Conservation (phyloP, 2,113 vertebrate genomes). For the Machaerirhynchus nigripectus region DNA sequence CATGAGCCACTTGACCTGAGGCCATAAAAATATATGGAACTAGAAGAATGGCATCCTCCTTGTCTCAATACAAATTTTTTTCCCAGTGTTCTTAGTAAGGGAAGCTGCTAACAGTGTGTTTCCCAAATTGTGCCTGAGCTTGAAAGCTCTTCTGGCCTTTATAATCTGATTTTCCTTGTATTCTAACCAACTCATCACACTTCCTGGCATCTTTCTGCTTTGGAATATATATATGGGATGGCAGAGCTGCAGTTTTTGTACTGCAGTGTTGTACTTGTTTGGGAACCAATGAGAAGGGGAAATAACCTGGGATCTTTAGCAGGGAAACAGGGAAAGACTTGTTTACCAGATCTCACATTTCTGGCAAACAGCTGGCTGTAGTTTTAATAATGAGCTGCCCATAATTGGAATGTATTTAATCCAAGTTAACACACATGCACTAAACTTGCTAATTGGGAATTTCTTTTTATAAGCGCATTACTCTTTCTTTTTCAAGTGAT, state of each 20-base stretch:
- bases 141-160: neutral
- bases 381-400: conserved; percentile 66
- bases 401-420: conserved; percentile 63
- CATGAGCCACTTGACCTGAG: neutral
- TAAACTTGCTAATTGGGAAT: conserved; percentile 66
- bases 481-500: conserved; percentile 46
- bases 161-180: neutral
- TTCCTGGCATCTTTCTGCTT: neutral
- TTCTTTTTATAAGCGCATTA: conserved; percentile 62
- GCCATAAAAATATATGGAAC: neutral
- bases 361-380: conserved; percentile 60
- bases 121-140: neutral
- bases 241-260: neutral
- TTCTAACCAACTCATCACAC: neutral
- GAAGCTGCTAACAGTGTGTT: neutral
- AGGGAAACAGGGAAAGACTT: neutral
- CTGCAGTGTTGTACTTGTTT: neutral
- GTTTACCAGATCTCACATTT: conserved; percentile 29
- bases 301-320: neutral
- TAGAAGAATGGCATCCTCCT: neutral
- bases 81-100: neutral
- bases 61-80: neutral
- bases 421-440: conserved; percentile 51
- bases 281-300: neutral
- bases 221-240: neutral